Base-by-base conservation (phyloP, 2,113 vertebrate genomes). In the Aspiorhynchus laticeps region DNA sequence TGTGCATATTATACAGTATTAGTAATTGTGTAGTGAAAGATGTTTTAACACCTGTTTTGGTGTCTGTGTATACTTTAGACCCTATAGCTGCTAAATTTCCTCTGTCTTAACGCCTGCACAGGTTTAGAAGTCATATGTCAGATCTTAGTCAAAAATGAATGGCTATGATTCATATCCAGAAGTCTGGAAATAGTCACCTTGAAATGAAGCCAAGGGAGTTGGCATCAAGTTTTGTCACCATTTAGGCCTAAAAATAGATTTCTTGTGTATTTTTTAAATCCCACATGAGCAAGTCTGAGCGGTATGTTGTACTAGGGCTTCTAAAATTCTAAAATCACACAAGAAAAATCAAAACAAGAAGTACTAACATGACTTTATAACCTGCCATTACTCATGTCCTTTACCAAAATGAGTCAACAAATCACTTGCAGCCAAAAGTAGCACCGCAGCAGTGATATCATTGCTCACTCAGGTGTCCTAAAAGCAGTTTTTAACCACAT, bases 161-260 rank as follows among this genome's bases (percentile, higher is more conserved):
- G 85, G 5, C 3, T 5, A 36, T 87, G 86, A 24, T 17, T 89
- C 88, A 89, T 36, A 81, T 9, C 31, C 46, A 9, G 38, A 26
- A 76, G 85, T 85, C 88, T 89, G 78, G 86, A 87, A 87, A 74
- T 51, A 83, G 28, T 41, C n/a, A 28, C 38, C 26, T 83, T n/a
- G 4, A 65, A 11, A 36, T 33, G 10, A 51, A 53, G 7, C 33
- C 33, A 36, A 61, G 31, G 19, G 51, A 59, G 14, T 41, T 21
- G 28, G 43, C 53, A 75, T 74, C 38, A 80, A 1, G 38, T 79
- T 84, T 26, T 41, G 61, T 1, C 79, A 69, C 19, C 9, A 24
- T 46, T 17, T 56, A 36, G 6, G 71, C 15, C n/a, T 61, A 43
- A 26, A 82, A 31, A 82, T 33, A 82, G 36, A 67, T 67, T 46